Evolutionary conservation across 1,140 invertebrate species (phyloP), one percentile per base, ranked within the genome.

Genomic region (Orussus abietinus): DNA sequence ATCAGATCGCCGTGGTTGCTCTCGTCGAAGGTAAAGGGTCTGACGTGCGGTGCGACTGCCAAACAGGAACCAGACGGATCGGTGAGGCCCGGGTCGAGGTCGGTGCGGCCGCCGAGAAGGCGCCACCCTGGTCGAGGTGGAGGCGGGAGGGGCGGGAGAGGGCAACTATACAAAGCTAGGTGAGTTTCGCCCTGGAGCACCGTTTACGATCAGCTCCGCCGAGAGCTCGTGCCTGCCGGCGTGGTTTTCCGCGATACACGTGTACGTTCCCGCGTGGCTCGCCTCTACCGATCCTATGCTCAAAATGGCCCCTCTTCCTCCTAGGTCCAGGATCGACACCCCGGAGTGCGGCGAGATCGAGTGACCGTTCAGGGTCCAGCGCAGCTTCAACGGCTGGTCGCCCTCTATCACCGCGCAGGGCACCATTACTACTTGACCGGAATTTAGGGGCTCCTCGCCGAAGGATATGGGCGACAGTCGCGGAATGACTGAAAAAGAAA

Each of bases 261-360:
- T 87, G 65, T 88, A 92, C 59, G 83, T 86, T 56, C 87, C 88
- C 45, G 83, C 80, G 67, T 89, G 84, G 47, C 74, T 70, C 21
- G 78, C 81, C 57, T 78, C 75, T 38, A 84, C 80, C 45, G 76
- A 81, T 63, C 85, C 83, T 51, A 89, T 86, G 51, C 81, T 82
- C 40, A 88, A 72, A 53, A 85, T 76, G 49, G 81, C 84, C 58
- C 80, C 82, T 47, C 83, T 77, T 67, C 80, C 80, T 26, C 83
- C 82, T 50, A 81, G 64, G 67, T 83, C 82, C 41, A 78, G 75
- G 38, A 83, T 75, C 21, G 77, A 72, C 57, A 84, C 77, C 54
- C 79, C 78, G 49, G 69, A 77, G 65, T 71, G 73, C 36, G 76
- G 73, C 41, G 77, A 80, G 48, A 82, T 80, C 18, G 69, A 48